phyloP scores from a whole-genome alignment of 2,797 vertebrate species.

The Cryptoprocta ferox region DNA sequence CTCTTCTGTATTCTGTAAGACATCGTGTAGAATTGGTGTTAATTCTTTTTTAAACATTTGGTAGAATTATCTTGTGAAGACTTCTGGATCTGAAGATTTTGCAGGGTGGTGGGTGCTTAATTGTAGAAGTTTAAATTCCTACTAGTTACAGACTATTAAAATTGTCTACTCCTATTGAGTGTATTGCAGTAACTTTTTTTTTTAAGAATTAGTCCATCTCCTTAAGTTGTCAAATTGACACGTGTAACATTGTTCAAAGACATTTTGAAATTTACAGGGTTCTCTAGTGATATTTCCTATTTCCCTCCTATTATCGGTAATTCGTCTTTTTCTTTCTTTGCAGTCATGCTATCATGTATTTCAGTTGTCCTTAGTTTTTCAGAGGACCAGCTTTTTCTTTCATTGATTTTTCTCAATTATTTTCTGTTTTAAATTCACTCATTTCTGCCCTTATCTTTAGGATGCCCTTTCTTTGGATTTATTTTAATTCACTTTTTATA shows the following conservation, averaged over 20 bases:
- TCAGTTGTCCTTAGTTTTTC: not conserved
- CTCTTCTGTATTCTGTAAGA: not conserved
- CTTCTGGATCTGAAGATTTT: not conserved
- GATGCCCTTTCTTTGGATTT: not conserved
- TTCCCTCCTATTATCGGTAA: not conserved
- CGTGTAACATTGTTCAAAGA: not conserved
- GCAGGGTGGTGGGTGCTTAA: not conserved
- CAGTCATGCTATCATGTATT: not conserved
- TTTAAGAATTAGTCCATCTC: not conserved
- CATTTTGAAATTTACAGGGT: not conserved
- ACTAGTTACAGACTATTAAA: not conserved
- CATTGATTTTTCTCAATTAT: not conserved
- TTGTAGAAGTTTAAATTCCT: not conserved
- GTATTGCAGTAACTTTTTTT: not conserved
- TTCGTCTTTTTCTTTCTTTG: not conserved
- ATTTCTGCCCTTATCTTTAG: not conserved
- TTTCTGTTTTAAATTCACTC: not conserved
- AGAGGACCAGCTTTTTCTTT: not conserved
- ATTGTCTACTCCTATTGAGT: not conserved
- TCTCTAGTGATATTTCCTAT: not conserved
- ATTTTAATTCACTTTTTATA: not conserved
- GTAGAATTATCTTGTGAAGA: not conserved
- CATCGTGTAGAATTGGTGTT: not conserved
- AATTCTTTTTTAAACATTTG: not conserved
- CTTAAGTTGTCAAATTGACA: not conserved